Evolutionary conservation across 2,797 vertebrate genomes (phyloP).

Genomic region (Myotis findleyi): DNA sequence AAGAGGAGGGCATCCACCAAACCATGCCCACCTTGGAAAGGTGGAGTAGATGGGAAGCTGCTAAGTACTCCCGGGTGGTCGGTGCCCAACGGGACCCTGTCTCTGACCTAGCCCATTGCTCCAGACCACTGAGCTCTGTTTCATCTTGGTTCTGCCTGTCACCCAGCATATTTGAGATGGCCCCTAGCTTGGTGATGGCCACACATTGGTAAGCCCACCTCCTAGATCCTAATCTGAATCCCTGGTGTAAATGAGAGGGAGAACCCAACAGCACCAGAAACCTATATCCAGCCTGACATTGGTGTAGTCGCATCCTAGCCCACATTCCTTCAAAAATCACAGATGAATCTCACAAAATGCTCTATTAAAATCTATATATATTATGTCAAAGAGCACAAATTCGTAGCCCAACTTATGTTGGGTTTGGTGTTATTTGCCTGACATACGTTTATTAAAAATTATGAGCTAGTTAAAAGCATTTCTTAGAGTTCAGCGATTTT

Average conservation of each 20-base stretch:
- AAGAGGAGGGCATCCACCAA: neutral
- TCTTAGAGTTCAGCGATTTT: neutral
- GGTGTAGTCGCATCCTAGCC: too few species aligned
- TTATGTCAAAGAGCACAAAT: neutral
- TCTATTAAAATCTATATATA: neutral
- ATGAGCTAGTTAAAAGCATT: neutral
- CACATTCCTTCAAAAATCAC: neutral
- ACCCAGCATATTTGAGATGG: neutral
- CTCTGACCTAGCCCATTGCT: too few species aligned
- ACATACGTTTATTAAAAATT: neutral
- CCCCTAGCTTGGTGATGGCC: neutral
- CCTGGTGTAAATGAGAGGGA: neutral
- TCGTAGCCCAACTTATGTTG: neutral
- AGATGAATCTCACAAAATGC: neutral
- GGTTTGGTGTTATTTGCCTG: neutral
- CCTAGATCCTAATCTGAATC: neutral
- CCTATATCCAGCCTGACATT: rapidly evolving
- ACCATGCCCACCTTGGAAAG: neutral
- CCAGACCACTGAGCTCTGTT: neutral
- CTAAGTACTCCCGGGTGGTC: rapidly evolving
- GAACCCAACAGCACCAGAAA: neutral
- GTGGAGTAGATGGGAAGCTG: neutral
- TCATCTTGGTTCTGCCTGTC: neutral
- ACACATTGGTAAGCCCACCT: neutral
- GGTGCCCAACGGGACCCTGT: neutral